Conservation (phyloP, 2,797 vertebrate genomes). For the Dendrocincla tyrannina region DNA sequence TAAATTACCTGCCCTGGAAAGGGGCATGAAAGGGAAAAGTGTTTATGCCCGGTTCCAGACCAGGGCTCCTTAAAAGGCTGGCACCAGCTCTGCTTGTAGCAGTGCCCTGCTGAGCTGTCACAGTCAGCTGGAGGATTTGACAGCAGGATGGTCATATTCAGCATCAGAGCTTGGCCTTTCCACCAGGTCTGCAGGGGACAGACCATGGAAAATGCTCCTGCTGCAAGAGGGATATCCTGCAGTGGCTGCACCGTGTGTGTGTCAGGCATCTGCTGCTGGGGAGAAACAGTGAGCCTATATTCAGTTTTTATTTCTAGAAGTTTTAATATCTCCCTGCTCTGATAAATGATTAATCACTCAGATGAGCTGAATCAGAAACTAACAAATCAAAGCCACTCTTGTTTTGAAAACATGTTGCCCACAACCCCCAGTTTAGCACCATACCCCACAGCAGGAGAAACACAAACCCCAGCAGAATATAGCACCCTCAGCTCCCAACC, state of each 20-base stretch:
- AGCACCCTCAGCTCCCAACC: conserved; percentile 30
- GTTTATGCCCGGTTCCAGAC: neutral
- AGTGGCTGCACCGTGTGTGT: rapidly evolving
- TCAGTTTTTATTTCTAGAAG: neutral
- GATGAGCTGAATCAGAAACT: neutral
- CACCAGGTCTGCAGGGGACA: neutral
- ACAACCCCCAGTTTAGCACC: conserved; percentile 1
- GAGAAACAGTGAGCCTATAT: neutral
- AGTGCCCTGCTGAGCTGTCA: neutral
- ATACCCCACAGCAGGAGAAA: conserved; percentile 17
- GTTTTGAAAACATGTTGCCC: conserved; percentile 36
- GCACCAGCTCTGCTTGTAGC: rapidly evolving
- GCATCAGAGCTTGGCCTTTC: neutral
- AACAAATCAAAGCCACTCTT: conserved; percentile 20
- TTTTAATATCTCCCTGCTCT: neutral
- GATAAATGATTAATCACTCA: neutral
- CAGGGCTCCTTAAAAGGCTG: neutral
- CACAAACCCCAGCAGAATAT: conserved; percentile 55
- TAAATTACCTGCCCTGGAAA: conserved; percentile 34
- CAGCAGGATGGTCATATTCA: rapidly evolving
- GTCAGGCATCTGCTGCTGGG: neutral
- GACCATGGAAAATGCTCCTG: neutral
- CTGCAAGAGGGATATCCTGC: neutral
- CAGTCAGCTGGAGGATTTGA: neutral
- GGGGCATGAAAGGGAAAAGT: neutral